Base-by-base conservation (phyloP, 2,797 vertebrate species). In the Acridotheres tristis region DNA sequence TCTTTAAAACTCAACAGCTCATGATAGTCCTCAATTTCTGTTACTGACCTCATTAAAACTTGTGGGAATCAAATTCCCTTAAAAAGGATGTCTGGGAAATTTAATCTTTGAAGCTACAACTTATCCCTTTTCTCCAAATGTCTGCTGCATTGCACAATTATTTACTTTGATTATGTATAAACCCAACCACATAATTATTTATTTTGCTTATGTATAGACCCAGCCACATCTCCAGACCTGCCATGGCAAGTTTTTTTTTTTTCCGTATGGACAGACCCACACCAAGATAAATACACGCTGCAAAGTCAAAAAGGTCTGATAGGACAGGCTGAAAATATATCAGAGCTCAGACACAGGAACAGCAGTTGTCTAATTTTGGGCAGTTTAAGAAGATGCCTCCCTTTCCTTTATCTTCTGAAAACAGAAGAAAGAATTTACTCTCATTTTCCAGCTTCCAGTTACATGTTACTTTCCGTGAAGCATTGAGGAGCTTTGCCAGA, bases 191-290 rank as follows among this genome's bases (percentile, higher is more conserved):
- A 29, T 15, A 40, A 40, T 40, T 40, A 40, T 40, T 40, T 15
- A 14, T 40, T 40, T 89, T 76, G 13, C 15, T 68, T 47, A 12
- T 25, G 11, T 36, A 7, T 13, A 76, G 51, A 76, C 8, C 3
- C 59, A 85, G 22, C 1, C 22, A 29, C 14, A 29, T 36, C 38
- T 71, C 45, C 20, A 61, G 22, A 79, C 3, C n/a, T 66, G 19
- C 10, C 3, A 1, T 25, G 15, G 17, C 8, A 17, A 30, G 3
- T 0, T 15, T 19, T 1, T 40, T 48, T 48, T 47, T 50, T 63
- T 66, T 5, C 20, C 6, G 16, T 19, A 10, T n/a, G 36, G 9
- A 48, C 13, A 80, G 50, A 83, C 4, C 13, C 12, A 54, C 55
- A 72, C 4, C 14, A 47, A 57, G 36, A 48, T 7, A 57, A 19